Percentiles rank a stretch among this genome's conserved stretches.
Conservation (phyloP, 2,888 invertebrate species). For the Stratiomys singularior region DNA sequence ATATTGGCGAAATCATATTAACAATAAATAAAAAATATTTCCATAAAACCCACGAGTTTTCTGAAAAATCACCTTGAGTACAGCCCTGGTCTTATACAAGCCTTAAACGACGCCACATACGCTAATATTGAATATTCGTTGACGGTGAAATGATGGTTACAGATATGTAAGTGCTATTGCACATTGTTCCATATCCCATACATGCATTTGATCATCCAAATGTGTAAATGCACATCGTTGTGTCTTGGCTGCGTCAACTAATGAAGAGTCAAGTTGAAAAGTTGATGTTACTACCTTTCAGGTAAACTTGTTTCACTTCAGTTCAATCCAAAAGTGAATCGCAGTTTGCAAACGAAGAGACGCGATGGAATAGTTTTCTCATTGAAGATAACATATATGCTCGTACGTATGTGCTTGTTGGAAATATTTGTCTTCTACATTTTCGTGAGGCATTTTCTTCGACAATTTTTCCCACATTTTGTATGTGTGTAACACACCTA, state of each 20-base stretch:
- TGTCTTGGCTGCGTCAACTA: constrained; percentile 4
- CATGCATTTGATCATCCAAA: not conserved
- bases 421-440: not conserved
- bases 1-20: no score
- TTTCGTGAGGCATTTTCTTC: not conserved
- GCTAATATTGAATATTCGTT: not conserved
- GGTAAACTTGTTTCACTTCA: not conserved
- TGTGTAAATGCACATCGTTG: not conserved
- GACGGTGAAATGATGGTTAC: constrained; percentile 3
- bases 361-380: not conserved
- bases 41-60: no score
- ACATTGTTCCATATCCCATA: not conserved
- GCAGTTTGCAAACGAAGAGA: not conserved
- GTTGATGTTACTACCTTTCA: not conserved
- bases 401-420: not conserved
- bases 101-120: not conserved
- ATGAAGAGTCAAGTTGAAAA: constrained; percentile 5
- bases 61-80: not conserved
- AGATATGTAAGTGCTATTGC: not conserved
- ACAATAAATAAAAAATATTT: no score
- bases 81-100: not conserved
- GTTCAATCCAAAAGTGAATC: not conserved
- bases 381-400: no score
- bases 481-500: not conserved
- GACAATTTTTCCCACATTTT: not conserved